Evolutionary conservation across 1,140 invertebrate species (phyloP), one percentile per base, ranked within the genome.

Genomic region (Bombus affinis): DNA sequence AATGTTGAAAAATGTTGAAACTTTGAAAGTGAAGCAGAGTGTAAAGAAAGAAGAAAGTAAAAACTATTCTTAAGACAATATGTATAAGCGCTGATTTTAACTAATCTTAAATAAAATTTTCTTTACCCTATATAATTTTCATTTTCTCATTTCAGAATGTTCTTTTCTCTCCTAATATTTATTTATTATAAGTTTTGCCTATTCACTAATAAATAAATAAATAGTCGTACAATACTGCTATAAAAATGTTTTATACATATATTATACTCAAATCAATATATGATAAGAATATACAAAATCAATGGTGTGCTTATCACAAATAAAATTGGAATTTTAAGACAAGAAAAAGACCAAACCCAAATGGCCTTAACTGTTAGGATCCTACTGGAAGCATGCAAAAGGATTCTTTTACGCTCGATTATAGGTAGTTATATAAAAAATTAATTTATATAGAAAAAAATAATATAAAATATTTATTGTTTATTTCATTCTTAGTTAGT

Each of bases 361-460:
- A 79, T 68, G 89, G 84, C 92, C 83, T 92, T 91, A 92, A 93
- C 88, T 91, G 88, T 89, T 91, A 90, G 93, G 92, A 93, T 91
- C 82, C 93, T 93, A 94, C 88, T 92, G 93, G 93, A 93, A 86
- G 87, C 93, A 94, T 94, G 93, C 93, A 94, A 57, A 85, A 91
- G 93, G 93, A 82, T 89, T 86, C 73, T 90, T 94, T 94, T 94
- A 94, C 94, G 93, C 94, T 94, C 93, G 93, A 92, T 85, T 83
- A 89, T 92, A 39, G 53, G 59, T 25, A 79, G 47, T 71, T 62
- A 68, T 44, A 65, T 84, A 73, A 66, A 70, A 68, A 39, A 65
- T 65, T 80, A 25, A 47, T 0, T 65, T 62, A 28, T 18, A 65
- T 35, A 85, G 28, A 35, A 72, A 79, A 42, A 85, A n/a, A 62